Base-by-base conservation (phyloP, 2,888 invertebrate genomes). In the Zygothrica quintamaculata region DNA sequence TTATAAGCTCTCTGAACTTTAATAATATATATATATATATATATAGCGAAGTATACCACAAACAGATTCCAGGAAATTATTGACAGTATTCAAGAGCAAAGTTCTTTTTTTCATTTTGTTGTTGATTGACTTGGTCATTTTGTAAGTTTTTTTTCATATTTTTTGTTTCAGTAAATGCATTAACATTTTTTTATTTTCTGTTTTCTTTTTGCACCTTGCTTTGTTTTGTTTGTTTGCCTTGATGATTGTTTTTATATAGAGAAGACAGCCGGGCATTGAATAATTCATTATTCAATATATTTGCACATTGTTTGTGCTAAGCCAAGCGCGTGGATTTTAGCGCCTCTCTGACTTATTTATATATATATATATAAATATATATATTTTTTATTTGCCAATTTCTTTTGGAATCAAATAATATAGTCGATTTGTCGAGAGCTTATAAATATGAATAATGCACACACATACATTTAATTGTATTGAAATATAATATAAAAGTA, bases 221-320 rank as follows among this genome's bases (percentile, higher is more conserved):
- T 16, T 22, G 37, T 52, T 18, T n/a, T 40, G 34, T 46, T n/a
- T 36, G 37, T 46, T 58, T 13, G 33, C 51, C 16, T 26, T 15
- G 55, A 12, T 74, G 58, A 62, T 74, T 74, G 75, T 74, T 69
- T 69, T 55, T 59, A 34, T 70, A 43, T 55, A 44, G 40, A n/a
- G n/a, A 34, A 50, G 42, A 51, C 55, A 66, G 51, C 42, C 43
- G 40, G 12, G 18, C 52, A 65, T 53, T 74, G 75, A 70, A 74
- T 70, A 65, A 76, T 70, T 82, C 62, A 65, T 40, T 46, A 65
- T 47, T 47, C 48, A 48, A 69, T 70, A 72, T 48, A 22, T 22
- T 22, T 22, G n/a, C n/a, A n/a, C n/a, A n/a, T 46, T 60, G 33
- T 48, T 47, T n/a, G 48, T 22, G 51, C 52, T 44, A 48, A 59